Evolutionary conservation across 1,140 invertebrate species (phyloP), one percentile per base, ranked within the genome.

Genomic region (Belonocnema kinseyi): DNA sequence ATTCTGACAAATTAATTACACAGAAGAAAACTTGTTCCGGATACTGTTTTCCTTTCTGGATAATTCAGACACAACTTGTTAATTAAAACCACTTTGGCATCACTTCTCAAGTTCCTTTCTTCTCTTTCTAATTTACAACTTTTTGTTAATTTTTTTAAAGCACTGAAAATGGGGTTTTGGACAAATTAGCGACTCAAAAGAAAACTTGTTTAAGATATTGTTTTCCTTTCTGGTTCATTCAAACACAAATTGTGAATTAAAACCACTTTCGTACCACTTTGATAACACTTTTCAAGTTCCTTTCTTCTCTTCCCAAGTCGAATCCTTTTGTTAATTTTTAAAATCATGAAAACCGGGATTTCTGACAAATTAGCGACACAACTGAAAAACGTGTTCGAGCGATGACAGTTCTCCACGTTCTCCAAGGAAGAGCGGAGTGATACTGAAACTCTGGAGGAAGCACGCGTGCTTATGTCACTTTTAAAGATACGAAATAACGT

Each of bases 391-490:
- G 3, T 4, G 19, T 19, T 56, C 5, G 14, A 26, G 14, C 4
- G 58, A 61, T 40, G 21, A 26, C 26, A 66, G 61, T 66, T 66
- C 40, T 46, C 40, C 7, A 46, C 40, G 7, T 46, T 46, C 40
- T 46, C 40, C 40, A 46, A n/a, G 61, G 61, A 66, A 33, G 26
- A 66, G 3, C 7, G 40, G 26, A 40, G 33, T 66, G 61, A 66
- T 26, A 66, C 33, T 40, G 61, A 66, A 46, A 66, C 12, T 56
- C 21, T 13, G 33, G n/a, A 40, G 21, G 40, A 26, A 66, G 33
- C 61, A 66, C 61, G 61, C 61, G 61, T 66, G 61, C 61, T 66
- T 66, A 66, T 66, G 61, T 66, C 61, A 66, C 61, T 66, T 66
- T 33, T 66, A 14, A 66, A 61, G 58, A 61, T 16, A 61, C 21